Percentiles rank a stretch among this genome's conserved stretches.
These are phyloP conservation scores for Clusia tigrina DNA, from an alignment of 2,888 invertebrate genomes.

Conservation along the genomic window DNA sequence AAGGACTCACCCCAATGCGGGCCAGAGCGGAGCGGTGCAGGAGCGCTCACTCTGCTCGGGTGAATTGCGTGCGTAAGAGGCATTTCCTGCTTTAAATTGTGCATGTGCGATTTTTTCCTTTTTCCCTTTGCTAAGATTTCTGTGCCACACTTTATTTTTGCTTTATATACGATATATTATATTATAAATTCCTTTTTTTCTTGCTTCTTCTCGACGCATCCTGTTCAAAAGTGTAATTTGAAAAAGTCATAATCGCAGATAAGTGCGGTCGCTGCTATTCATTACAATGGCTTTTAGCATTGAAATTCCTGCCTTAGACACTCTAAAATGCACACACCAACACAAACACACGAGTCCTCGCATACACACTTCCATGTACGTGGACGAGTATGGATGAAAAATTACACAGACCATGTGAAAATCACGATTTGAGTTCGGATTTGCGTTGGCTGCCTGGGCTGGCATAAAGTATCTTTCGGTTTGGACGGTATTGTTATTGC, in stretches of 20 bases:
- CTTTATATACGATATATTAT: background rate
- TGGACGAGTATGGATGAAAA: background rate
- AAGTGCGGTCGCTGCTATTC: conserved; percentile 59
- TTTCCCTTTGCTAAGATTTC: conserved; percentile 13
- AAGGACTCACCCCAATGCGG: background rate
- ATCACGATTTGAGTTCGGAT: conserved; percentile 17
- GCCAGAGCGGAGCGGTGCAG: background rate
- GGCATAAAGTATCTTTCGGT: conserved; percentile 13
- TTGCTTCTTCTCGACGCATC: conserved; percentile 22
- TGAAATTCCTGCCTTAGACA: conserved; percentile 14
- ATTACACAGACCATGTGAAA: background rate
- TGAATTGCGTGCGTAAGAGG: conserved; percentile 44
- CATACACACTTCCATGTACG: conserved; percentile 21
- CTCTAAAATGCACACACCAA: conserved; percentile 4
- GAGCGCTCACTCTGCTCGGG: background rate
- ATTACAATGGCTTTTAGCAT: conserved; percentile 48
- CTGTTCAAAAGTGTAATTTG: conserved; percentile 53
- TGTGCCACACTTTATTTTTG: conserved; percentile 1
- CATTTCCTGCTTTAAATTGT: conserved; percentile 62
- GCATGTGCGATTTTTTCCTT: conserved; percentile 32
- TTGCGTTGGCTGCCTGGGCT: conserved; percentile 15
- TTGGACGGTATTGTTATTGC: conserved; percentile 40
- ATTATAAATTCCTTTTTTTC: conserved; percentile 19
- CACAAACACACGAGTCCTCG: conserved; percentile 7
- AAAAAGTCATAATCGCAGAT: conserved; percentile 60